Evolutionary conservation across 2,797 vertebrate species (phyloP), one percentile per base, ranked within the genome.

Genomic region (Macropodus opercularis): DNA sequence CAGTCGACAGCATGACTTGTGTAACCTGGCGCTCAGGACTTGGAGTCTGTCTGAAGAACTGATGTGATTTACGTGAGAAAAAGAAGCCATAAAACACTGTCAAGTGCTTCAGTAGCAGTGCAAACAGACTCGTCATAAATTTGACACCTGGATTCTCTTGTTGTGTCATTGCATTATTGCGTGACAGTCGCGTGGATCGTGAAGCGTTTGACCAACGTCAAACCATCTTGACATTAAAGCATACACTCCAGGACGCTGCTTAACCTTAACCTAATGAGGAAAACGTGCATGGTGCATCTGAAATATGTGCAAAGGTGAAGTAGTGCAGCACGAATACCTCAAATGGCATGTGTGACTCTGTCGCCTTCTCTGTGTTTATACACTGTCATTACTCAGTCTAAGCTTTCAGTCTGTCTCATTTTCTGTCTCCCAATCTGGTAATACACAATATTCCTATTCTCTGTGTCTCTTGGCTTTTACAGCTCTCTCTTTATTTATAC

Each of bases 1-100:
- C 38, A 77, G 36, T 6, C 18, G 63, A 60, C 55, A 88, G 81
- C 86, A 86, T 85, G 84, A 69, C 44, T 75, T 84, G 69, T 89
- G 80, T 90, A 56, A 80, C 55, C 73, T 18, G 50, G 40, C 61
- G 63, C 44, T 48, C 72, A 34, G 43, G 52, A 47, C 69, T 46
- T 50, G 3, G 3, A 29, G 61, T 55, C 56, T 14, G 61, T 57
- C 55, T 75, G 69, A 52, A 22, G 15, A 6, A 80, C 77, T 79
- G 56, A 69, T 10, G 42, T 50, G 24, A 44, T 52, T 67, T 54
- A 63, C 0, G 29, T 13, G 40, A 21, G 54, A 32, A 64, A 51
- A 44, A 24, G 19, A 18, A 14, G 35, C 9, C 14, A 6, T 10
- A 19, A 18, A 47, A 47, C 34, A 43, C 47, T 46, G 32, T 34